A percentile compares a stretch with the other conserved stretches of the same genome.
Evolutionary conservation across 2,113 vertebrate species (phyloP).

Genomic region (Leptobrachium leishanense): DNA sequence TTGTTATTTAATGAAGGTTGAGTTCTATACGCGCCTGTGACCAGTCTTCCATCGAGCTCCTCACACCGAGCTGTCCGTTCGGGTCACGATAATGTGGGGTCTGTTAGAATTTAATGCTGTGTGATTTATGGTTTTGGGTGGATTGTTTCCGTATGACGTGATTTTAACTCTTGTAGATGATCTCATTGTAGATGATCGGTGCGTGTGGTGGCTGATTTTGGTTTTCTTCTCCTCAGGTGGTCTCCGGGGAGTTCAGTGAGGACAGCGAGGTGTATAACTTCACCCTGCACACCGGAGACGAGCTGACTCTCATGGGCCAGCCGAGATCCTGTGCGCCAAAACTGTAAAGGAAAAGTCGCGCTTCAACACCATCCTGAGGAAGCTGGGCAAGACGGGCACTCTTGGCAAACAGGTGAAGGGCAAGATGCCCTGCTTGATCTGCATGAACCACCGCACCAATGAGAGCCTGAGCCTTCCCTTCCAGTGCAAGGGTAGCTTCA

Average conservation of each 20-base stretch:
- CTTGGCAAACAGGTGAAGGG: constrained; percentile 68
- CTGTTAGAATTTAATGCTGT: too few species aligned
- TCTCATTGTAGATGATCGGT: too few species aligned
- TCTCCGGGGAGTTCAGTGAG: constrained; percentile 97
- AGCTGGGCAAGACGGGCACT: constrained; percentile 81
- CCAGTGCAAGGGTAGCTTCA: constrained; percentile 93
- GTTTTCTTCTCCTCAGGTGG: constrained; percentile 74
- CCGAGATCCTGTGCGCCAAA: constrained; percentile 93
- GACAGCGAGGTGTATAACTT: constrained; percentile 99
- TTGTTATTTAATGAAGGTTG: too few species aligned
- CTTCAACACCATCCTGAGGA: constrained; percentile 83
- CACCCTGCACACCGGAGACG: constrained; percentile 92
- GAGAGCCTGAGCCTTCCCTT: constrained; percentile 96
- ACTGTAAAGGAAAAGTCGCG: constrained; percentile 88
- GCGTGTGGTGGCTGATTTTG: background rate
- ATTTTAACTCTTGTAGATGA: too few species aligned
- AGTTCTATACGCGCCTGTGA: too few species aligned
- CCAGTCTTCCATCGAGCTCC: too few species aligned
- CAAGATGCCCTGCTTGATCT: constrained; percentile 96
- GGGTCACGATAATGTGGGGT: too few species aligned
- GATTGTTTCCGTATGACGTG: too few species aligned
- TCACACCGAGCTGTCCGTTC: too few species aligned
- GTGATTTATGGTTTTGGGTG: too few species aligned
- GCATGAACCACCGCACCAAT: constrained; percentile 97
- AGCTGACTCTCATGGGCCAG: constrained; percentile 98